These are phyloP conservation scores for Pituophis catenifer DNA, from an alignment of 2,113 vertebrate genomes.

Conservation along the genomic window DNA sequence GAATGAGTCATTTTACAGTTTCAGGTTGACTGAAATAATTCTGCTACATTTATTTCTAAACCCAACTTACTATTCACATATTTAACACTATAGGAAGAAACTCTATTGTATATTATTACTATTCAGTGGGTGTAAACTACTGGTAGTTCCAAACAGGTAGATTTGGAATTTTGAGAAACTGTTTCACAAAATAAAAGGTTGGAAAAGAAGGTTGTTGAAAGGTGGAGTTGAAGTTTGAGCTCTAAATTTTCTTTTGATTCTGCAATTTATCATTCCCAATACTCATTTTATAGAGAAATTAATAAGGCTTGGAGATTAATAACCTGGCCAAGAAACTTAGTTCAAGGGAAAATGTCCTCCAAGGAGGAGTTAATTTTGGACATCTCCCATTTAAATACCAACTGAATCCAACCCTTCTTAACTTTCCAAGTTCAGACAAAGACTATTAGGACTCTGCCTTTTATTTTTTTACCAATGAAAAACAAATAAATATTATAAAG, in stretches of 20 bases:
- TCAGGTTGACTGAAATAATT: conserved; percentile 70
- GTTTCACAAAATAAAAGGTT: background rate
- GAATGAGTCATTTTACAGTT: conserved; percentile 73
- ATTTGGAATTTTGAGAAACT: background rate
- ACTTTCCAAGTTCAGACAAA: background rate
- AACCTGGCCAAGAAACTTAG: background rate
- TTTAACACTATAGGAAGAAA: conserved; percentile 47
- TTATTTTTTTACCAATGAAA: background rate
- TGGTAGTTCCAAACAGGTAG: background rate
- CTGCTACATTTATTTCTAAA: conserved; percentile 68
- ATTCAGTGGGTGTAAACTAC: background rate
- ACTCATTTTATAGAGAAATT: background rate
- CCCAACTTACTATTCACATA: conserved; percentile 58
- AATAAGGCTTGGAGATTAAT: background rate
- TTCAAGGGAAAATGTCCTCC: background rate
- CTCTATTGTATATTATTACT: conserved; percentile 11
- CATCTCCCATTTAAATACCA: background rate
- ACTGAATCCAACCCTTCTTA: background rate
- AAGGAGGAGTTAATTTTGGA: background rate
- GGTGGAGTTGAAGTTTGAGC: background rate
- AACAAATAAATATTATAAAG: background rate
- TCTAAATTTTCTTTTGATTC: background rate
- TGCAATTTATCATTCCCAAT: background rate
- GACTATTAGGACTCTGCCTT: background rate
- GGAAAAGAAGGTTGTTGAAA: background rate